Conservation (phyloP, 2,888 invertebrate species). For the Strigamia maritima region DNA sequence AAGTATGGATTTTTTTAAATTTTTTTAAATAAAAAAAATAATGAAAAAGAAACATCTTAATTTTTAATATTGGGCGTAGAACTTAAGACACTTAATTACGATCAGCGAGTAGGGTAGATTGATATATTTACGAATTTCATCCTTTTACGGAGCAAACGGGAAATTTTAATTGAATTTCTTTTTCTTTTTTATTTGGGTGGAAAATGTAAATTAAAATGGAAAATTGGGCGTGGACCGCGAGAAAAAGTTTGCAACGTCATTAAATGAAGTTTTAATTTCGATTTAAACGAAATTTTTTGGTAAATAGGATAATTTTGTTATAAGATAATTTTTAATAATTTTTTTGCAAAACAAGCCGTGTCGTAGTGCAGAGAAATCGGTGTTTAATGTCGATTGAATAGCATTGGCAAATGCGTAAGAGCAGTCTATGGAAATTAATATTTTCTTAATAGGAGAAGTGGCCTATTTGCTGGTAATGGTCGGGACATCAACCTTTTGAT, state of each 20-base stretch:
- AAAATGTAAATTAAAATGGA: conserved; percentile 14
- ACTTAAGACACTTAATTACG: neutral
- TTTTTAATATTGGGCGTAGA: neutral
- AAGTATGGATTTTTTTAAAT: neutral
- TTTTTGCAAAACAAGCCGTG: neutral
- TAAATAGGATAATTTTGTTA: neutral
- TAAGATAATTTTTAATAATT: too few species aligned
- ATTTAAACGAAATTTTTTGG: neutral
- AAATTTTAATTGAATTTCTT: conserved; percentile 8
- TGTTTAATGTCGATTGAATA: neutral
- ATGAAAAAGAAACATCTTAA: neutral
- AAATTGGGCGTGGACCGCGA: neutral
- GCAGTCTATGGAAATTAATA: conserved; percentile 1
- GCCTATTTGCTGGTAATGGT: conserved; percentile 28
- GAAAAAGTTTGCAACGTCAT: neutral
- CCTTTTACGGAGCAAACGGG: conserved; percentile 15
- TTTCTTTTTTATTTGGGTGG: neutral
- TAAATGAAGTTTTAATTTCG: neutral
- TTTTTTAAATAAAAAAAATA: too few species aligned
- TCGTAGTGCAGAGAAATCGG: neutral
- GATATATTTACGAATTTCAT: neutral
- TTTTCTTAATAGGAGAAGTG: conserved; percentile 22
- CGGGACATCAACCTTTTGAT: conserved; percentile 30
- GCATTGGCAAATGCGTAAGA: neutral
- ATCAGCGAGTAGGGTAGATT: neutral